Percentiles rank a stretch among this genome's conserved stretches.
These are phyloP conservation scores for Sebastes umbrosus DNA, from an alignment of 2,797 vertebrate genomes.

Conservation along the genomic window DNA sequence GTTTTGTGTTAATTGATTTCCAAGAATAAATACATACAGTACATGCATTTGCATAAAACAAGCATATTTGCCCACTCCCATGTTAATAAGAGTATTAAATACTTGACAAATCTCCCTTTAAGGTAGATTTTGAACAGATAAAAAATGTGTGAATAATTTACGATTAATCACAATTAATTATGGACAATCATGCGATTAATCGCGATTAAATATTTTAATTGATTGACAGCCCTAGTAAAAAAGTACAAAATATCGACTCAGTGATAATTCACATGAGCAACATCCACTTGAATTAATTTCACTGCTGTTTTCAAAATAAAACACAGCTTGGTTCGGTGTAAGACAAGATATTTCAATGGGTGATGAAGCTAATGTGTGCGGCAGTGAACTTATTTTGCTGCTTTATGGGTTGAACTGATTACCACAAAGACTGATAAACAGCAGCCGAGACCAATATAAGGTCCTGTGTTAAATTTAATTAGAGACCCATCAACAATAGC, in stretches of 20 bases:
- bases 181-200: no score
- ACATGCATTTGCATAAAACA: no score
- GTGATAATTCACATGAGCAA: conserved; percentile 36
- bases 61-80: no score
- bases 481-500: conserved; percentile 29
- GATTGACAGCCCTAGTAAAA: no score
- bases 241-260: background rate
- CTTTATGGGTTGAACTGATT: conserved; percentile 29
- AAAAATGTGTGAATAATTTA: no score
- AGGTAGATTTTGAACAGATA: no score
- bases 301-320: conserved; percentile 38
- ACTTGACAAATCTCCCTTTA: no score
- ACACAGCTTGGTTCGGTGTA: conserved; percentile 16
- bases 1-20: no score
- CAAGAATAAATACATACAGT: no score
- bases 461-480: conserved; percentile 35
- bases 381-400: conserved; percentile 22
- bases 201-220: no score
- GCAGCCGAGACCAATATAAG: conserved; percentile 22
- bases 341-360: conserved; percentile 11
- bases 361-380: conserved; percentile 21
- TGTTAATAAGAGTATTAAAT: no score
- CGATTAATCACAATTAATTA: no score
- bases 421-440: conserved; percentile 11
- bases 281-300: conserved; percentile 40